Evolutionary conservation across 2,888 invertebrate genomes (phyloP), one percentile per base, ranked within the genome.

Genomic region (Junonia oenone): DNA sequence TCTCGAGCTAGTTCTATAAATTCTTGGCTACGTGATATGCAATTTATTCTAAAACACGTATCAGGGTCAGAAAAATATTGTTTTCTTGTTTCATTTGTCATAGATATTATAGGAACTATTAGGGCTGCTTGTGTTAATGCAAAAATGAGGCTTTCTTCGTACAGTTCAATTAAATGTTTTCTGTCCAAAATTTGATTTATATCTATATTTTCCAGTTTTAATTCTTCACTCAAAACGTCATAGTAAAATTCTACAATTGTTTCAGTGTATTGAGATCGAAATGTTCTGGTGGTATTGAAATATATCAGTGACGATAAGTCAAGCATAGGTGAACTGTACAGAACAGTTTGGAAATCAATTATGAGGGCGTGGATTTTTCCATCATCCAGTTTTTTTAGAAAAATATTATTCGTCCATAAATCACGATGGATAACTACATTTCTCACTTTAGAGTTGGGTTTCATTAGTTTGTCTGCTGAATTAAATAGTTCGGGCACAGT

Each of bases 311-410:
- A 86, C 11, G 91, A 81, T 9, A 93, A 68, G 66, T 95, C 95
- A 49, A 94, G 81, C 65, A 93, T 91, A 0, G 94, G 93, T 0
- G 94, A 92, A 3, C 90, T 85, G 67, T 95, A 95, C 9, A 94
- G 75, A 0, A 92, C 87, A 45, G 94, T 83, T 73, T 95, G 95
- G 68, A 91, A 95, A 72, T 95, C 95, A 4, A 95, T 91, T 29
- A 95, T 71, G 26, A 93, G 68, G 35, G 92, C 90, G 1, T 91
- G 78, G 1, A 84, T 83, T 5, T 68, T 68, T 0, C 78, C 76
- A 27, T 80, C 66, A 13, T 74, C 59, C 2, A 68, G 55, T 38
- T 68, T 72, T 64, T 81, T 85, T 15, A 93, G 82, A 73, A 93
- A 87, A 43, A 93, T 78, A 66, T 93, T 93, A 67, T 93, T 93